phyloP scores from a whole-genome alignment of 1,140 invertebrate species.

The Orchesella cincta region DNA sequence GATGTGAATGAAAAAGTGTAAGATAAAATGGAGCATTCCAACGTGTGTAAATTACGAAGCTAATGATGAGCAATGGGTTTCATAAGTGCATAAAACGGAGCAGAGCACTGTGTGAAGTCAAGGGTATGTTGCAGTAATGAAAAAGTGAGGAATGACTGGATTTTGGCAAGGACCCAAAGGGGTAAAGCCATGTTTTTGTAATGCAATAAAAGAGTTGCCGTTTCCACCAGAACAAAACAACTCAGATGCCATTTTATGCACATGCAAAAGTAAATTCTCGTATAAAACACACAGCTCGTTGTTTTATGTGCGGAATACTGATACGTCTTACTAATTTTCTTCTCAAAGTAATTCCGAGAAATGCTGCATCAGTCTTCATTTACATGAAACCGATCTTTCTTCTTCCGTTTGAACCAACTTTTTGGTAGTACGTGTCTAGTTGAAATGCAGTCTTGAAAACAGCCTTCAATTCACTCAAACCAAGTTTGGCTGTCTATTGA shows the following conservation, averaged over 20 bases:
- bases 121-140: not conserved
- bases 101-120: not conserved
- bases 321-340: too few species aligned
- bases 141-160: not conserved
- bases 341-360: too few species aligned
- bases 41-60: constrained; percentile 3
- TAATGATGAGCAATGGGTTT: constrained; percentile 15
- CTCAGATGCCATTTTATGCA: not conserved
- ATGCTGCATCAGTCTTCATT: too few species aligned
- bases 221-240: not conserved
- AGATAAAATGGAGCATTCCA: constrained; percentile 16
- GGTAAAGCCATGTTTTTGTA: not conserved
- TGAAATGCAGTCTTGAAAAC: too few species aligned
- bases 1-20: not conserved
- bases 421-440: too few species aligned
- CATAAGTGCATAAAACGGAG: not conserved
- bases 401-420: too few species aligned
- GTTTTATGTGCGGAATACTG: too few species aligned
- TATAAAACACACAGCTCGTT: too few species aligned
- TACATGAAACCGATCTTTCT: too few species aligned
- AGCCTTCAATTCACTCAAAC: too few species aligned
- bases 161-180: not conserved
- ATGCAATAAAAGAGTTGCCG: too few species aligned
- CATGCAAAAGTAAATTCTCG: not conserved
- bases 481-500: too few species aligned